These are phyloP conservation scores for Cryptus viduatorius DNA, from an alignment of 2,888 invertebrate species.

Conservation along the genomic window DNA sequence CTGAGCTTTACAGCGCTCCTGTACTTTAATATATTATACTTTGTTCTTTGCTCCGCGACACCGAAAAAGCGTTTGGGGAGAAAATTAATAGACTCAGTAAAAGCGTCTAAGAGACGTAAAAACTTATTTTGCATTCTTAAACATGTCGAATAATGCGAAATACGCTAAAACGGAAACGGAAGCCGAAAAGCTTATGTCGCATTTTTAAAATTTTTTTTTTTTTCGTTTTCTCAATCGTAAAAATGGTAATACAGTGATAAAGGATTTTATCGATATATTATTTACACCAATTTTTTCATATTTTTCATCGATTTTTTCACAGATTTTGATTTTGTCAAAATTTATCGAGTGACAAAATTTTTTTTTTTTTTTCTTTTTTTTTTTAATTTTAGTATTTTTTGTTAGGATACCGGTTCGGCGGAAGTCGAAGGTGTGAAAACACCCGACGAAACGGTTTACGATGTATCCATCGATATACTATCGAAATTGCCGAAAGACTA, in stretches of 20 bases:
- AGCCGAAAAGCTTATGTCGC: slow-evolving; percentile 81
- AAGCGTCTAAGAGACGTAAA: not conserved
- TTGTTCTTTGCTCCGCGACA: slow-evolving; percentile 7
- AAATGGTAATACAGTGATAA: too few relatives aligned
- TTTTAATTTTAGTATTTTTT: slow-evolving; percentile 16
- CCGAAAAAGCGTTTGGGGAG: slow-evolving; percentile 17
- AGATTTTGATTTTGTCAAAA: too few relatives aligned
- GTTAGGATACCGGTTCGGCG: slow-evolving; percentile 88
- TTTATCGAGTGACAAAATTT: too few relatives aligned
- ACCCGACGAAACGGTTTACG: slow-evolving; percentile 92
- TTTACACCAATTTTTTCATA: too few relatives aligned
- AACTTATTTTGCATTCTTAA: not conserved
- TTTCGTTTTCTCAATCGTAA: too few relatives aligned
- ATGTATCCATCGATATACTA: slow-evolving; percentile 92
- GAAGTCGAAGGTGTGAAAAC: slow-evolving; percentile 88
- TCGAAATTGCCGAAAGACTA: slow-evolving; percentile 91
- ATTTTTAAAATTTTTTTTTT: too few relatives aligned
- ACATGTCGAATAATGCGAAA: too few relatives aligned
- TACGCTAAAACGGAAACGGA: slow-evolving; percentile 81
- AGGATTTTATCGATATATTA: too few relatives aligned
- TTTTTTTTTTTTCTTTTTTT: not conserved
- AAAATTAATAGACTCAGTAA: slow-evolving; percentile 14
- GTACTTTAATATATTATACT: slow-evolving; percentile 29
- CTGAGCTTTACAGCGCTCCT: not conserved
- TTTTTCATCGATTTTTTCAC: too few relatives aligned